A percentile compares a stretch with the other conserved stretches of the same genome.
phyloP scores from a whole-genome alignment of 2,113 vertebrate genomes.

The Ploceus nigricollis region DNA sequence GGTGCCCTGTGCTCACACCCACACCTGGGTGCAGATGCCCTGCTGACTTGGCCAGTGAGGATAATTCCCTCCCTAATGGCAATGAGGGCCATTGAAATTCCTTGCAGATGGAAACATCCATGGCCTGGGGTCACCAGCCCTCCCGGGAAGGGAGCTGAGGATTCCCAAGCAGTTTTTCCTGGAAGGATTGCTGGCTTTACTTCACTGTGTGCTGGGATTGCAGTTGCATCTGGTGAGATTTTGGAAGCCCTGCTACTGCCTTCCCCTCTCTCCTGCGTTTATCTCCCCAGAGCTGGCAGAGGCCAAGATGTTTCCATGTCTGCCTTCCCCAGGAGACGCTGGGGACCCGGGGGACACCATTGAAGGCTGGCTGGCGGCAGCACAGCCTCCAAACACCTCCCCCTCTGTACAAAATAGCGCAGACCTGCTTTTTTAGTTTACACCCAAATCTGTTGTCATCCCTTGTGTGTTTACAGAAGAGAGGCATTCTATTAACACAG shows the following conservation, averaged over 20 bases:
- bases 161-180: neutral
- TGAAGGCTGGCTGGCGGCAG: neutral
- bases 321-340: neutral
- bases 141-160: neutral
- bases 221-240: neutral
- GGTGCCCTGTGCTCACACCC: neutral
- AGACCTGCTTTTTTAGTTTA: neutral
- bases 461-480: neutral
- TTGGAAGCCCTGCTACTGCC: neutral
- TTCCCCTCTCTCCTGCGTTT: neutral
- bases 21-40: neutral
- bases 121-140: neutral
- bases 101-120: neutral
- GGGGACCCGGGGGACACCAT: neutral
- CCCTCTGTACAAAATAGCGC: neutral
- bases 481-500: neutral
- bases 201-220: neutral
- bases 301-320: neutral
- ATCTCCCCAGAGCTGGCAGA: neutral
- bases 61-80: neutral
- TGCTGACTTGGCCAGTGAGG: neutral
- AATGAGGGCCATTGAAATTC: neutral
- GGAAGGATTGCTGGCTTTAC: neutral
- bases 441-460: neutral
- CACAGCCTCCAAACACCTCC: neutral